Percentiles rank a stretch among this genome's conserved stretches.
phyloP scores from a whole-genome alignment of 2,113 vertebrate genomes.

The Thryonomys swinderianus region DNA sequence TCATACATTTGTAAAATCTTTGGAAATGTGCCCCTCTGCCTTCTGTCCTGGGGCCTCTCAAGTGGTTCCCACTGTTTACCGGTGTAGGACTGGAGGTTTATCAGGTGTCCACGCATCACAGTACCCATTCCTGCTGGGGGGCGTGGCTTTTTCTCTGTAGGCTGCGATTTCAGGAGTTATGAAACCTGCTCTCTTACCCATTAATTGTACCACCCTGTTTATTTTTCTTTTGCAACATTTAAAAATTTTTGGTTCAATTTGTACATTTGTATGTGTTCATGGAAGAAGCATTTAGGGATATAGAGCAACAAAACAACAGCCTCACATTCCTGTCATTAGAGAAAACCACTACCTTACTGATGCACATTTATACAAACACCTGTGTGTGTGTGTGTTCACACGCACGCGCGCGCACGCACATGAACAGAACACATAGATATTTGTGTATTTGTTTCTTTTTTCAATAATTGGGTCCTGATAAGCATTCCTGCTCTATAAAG shows the following conservation, averaged over 20 bases:
- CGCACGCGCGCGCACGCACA: too few relatives aligned
- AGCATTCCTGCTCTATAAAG: not conserved
- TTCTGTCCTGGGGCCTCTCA: not conserved
- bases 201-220: not conserved
- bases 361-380: accelerated
- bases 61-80: accelerated
- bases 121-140: not conserved
- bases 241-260: not conserved
- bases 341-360: accelerated
- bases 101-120: too few relatives aligned
- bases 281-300: not conserved
- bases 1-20: not conserved
- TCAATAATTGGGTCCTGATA: not conserved
- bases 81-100: accelerated
- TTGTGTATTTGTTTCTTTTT: not conserved
- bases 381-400: too few relatives aligned
- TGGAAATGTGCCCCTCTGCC: not conserved
- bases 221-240: not conserved
- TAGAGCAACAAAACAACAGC: not conserved
- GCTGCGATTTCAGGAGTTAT: not conserved
- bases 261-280: not conserved
- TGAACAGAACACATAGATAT: accelerated
- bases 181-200: not conserved
- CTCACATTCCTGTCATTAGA: accelerated
- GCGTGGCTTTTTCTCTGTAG: accelerated